These are phyloP conservation scores for Myodes glareolus DNA, from an alignment of 2,113 vertebrate species.

Conservation along the genomic window DNA sequence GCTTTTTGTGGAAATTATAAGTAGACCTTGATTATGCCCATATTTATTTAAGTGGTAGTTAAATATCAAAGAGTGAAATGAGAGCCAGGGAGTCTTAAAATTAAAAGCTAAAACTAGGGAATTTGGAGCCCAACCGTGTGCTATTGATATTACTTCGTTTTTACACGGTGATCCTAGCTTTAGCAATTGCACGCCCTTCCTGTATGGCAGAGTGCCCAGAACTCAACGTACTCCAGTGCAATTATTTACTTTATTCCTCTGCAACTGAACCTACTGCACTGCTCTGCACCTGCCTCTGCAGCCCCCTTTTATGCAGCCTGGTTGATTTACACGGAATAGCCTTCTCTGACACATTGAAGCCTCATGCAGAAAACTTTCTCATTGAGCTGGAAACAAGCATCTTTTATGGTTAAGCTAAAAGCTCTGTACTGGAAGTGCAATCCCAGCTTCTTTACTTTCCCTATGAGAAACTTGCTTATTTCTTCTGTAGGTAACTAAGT, in stretches of 20 bases:
- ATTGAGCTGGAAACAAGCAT: conserved; percentile 24
- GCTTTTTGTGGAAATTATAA: conserved; percentile 47
- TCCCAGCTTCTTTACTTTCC: neutral
- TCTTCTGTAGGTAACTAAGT: conserved; percentile 26
- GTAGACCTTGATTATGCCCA: neutral
- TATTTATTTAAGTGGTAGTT: conserved; percentile 62
- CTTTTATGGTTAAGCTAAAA: conserved; percentile 17
- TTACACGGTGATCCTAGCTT: conserved; percentile 78
- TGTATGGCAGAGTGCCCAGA: conserved; percentile 86
- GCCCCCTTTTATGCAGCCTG: conserved; percentile 84
- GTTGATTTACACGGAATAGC: conserved; percentile 68
- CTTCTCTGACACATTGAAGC: conserved; percentile 74
- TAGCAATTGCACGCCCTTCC: conserved; percentile 85
- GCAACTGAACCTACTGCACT: conserved; percentile 82
- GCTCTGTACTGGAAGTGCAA: neutral
- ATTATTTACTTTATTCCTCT: conserved; percentile 86
- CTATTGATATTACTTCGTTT: conserved; percentile 82
- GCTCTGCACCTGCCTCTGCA: conserved; percentile 86
- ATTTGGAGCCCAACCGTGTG: conserved; percentile 71
- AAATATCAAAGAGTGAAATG: conserved; percentile 42
- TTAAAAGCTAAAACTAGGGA: conserved; percentile 57
- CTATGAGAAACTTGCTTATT: neutral
- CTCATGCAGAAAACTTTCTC: conserved; percentile 40
- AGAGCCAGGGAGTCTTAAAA: conserved; percentile 53
- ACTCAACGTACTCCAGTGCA: conserved; percentile 83